Conservation (phyloP, 2,113 vertebrate species). For the Scartelaos histophorus region DNA sequence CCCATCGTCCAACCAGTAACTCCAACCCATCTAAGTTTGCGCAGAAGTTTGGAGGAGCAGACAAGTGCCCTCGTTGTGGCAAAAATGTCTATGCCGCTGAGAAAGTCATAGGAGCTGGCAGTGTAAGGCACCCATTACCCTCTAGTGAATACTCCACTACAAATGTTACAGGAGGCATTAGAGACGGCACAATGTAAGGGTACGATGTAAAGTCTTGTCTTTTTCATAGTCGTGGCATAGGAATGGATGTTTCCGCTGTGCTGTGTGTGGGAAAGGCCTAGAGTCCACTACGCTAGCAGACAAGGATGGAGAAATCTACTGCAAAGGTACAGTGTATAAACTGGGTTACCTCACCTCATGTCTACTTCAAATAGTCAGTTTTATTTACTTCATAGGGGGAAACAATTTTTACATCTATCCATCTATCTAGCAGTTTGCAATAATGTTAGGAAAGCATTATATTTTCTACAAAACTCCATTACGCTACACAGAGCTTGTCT, state of each 20-base stretch:
- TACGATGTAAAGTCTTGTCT: background rate
- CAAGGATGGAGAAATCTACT: constrained; percentile 94
- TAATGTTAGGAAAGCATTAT: background rate
- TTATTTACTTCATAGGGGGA: background rate
- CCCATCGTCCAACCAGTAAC: constrained; percentile 85
- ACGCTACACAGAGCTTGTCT: too few relatives aligned
- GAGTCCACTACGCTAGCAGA: constrained; percentile 94
- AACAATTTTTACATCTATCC: background rate
- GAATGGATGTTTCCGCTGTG: constrained; percentile 88
- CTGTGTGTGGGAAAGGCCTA: constrained; percentile 88
- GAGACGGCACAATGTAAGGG: background rate
- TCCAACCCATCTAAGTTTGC: constrained; percentile 84
- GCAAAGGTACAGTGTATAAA: constrained; percentile 82
- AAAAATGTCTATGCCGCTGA: constrained; percentile 91
- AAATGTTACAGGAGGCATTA: background rate
- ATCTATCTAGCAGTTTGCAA: background rate
- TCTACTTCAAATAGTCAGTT: background rate
- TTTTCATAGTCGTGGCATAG: constrained; percentile 89
- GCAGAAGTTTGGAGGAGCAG: constrained; percentile 85
- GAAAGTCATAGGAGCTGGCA: constrained; percentile 92
- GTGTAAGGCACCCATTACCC: constrained; percentile 72
- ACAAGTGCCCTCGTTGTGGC: constrained; percentile 87
- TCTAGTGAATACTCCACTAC: background rate
- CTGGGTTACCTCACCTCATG: too few relatives aligned
- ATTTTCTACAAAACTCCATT: too few relatives aligned